These are phyloP conservation scores for Selene dorsalis DNA, from an alignment of 2,797 vertebrate species.

Conservation along the genomic window DNA sequence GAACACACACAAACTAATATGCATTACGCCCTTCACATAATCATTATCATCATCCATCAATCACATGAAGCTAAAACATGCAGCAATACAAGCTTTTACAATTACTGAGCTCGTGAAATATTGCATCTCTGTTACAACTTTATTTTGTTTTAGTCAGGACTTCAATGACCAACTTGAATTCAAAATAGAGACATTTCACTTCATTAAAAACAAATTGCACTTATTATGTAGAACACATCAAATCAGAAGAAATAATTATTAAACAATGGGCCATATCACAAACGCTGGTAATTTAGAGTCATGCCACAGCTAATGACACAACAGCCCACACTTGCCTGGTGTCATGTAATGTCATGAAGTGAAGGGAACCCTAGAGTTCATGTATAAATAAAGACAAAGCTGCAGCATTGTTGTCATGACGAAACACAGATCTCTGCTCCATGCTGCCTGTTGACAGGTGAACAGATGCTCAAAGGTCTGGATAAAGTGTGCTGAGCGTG, in stretches of 20 bases:
- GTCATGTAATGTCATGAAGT: no score
- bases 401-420: neutral
- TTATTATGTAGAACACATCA: neutral
- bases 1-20: slow-evolving; percentile 32
- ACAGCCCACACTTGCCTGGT: neutral
- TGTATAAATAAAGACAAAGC: neutral
- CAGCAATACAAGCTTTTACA: no score
- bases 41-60: neutral
- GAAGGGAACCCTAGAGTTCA: no score
- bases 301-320: neutral
- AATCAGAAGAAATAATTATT: neutral
- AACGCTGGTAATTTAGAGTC: neutral
- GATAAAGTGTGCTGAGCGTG: neutral
- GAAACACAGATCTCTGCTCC: neutral
- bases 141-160: no score
- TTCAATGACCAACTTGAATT: no score
- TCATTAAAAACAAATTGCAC: neutral
- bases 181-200: neutral
- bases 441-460: neutral
- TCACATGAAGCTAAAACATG: neutral
- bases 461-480: neutral
- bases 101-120: no score
- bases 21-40: neutral
- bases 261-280: neutral
- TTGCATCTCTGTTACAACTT: no score